phyloP scores from a whole-genome alignment of 1,140 invertebrate species.

The Megalonaias nervosa region DNA sequence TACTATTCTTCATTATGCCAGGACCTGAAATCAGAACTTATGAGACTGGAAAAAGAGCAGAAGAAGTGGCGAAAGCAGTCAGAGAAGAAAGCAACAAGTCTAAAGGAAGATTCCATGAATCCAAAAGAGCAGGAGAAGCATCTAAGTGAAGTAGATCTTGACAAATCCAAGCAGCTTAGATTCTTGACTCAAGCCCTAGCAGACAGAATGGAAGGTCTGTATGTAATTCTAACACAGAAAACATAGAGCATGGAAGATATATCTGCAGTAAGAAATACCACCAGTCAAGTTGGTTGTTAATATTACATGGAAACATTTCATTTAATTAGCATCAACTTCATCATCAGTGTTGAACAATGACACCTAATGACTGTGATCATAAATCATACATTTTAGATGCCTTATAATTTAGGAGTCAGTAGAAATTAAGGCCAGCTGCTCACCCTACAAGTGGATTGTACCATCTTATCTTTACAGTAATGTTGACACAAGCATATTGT shows the following conservation, averaged over 20 bases:
- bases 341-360: too few relatives aligned
- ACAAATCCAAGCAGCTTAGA: slow-evolving; percentile 45
- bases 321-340: too few relatives aligned
- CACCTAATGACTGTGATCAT: too few relatives aligned
- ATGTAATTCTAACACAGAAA: neutral
- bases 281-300: too few relatives aligned
- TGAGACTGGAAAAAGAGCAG: slow-evolving; percentile 49
- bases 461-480: too few relatives aligned
- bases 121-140: slow-evolving; percentile 30
- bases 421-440: too few relatives aligned
- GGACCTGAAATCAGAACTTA: slow-evolving; percentile 52
- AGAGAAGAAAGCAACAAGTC: slow-evolving; percentile 23
- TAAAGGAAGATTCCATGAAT: slow-evolving; percentile 28
- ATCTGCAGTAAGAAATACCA: too few relatives aligned
- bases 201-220: slow-evolving; percentile 49
- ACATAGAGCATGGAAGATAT: neutral
- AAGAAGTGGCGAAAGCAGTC: slow-evolving; percentile 42
- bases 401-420: too few relatives aligned
- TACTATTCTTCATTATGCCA: slow-evolving; percentile 14
- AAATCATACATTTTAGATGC: too few relatives aligned
- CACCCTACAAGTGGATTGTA: too few relatives aligned
- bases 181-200: slow-evolving; percentile 41
- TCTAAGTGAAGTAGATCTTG: slow-evolving; percentile 36
- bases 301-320: too few relatives aligned
- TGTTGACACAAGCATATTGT: too few relatives aligned